These are phyloP conservation scores for Murina feae DNA, from an alignment of 2,113 vertebrate species.

Conservation along the genomic window DNA sequence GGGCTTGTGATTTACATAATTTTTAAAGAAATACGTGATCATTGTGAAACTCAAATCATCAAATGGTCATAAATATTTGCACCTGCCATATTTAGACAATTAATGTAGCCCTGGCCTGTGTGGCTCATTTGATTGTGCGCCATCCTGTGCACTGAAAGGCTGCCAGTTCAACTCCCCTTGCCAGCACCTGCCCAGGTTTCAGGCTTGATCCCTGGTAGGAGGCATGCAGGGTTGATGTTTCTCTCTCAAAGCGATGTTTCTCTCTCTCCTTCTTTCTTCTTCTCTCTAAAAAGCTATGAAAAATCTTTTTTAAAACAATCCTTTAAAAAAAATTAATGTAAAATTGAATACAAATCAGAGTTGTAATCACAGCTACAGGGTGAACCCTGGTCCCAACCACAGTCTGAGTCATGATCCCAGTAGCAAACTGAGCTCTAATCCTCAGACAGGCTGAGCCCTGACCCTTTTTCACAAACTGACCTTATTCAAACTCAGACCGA, in stretches of 20 bases:
- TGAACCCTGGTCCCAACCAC: neutral
- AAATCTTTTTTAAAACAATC: neutral
- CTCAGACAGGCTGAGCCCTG: neutral
- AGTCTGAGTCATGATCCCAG: neutral
- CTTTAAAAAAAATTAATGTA: neutral
- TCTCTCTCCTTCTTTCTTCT: neutral
- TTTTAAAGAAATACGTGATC: neutral
- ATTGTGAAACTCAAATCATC: neutral
- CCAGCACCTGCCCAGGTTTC: neutral
- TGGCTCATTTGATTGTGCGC: neutral
- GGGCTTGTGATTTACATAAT: neutral
- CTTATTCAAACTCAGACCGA: neutral
- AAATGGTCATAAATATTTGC: neutral
- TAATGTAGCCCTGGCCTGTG: neutral
- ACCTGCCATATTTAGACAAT: neutral
- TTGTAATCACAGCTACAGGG: neutral
- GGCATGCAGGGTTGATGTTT: neutral
- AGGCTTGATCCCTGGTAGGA: neutral
- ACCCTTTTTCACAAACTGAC: neutral
- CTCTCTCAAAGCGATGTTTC: neutral
- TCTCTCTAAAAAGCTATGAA: neutral
- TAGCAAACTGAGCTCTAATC: neutral
- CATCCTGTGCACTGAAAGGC: neutral
- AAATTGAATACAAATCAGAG: neutral
- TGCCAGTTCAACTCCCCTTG: neutral